Evolutionary conservation across 2,888 invertebrate genomes (phyloP).

Genomic region (Capitulum mitella): DNA sequence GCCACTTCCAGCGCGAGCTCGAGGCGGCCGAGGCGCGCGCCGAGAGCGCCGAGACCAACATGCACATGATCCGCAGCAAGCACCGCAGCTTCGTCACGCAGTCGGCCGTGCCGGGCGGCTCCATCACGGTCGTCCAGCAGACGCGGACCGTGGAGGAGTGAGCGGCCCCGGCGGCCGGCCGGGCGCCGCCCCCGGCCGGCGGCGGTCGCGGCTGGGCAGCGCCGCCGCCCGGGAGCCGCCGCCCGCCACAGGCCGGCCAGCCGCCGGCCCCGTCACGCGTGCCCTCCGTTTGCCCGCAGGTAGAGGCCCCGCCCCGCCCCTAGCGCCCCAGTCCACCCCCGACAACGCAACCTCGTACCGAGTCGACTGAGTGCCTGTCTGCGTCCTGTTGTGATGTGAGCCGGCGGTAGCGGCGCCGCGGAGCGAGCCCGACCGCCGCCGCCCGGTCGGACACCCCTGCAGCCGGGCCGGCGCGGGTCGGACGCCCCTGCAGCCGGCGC

Average conservation of each 20-base stretch:
- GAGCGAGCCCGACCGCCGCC: not conserved
- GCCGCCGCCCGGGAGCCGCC: not conserved
- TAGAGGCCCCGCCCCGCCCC: not conserved
- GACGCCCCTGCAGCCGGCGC: not conserved
- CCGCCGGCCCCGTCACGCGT: not conserved
- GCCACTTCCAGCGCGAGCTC: slow-evolving; percentile 95
- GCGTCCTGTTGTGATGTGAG: not conserved
- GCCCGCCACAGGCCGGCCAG: too few relatives aligned
- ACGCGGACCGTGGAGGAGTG: slow-evolving; percentile 30
- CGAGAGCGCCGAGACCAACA: slow-evolving; percentile 86
- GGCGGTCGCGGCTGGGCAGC: slow-evolving; percentile 11
- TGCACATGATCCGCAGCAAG: slow-evolving; percentile 92
- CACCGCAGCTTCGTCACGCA: slow-evolving; percentile 90
- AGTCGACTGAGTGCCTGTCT: not conserved
- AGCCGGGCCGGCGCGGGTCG: not conserved
- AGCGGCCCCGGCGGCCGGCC: not conserved
- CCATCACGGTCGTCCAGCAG: slow-evolving; percentile 35
- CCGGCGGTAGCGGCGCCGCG: not conserved
- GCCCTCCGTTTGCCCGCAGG: not conserved
- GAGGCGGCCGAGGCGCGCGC: slow-evolving; percentile 97
- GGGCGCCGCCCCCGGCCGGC: not conserved
- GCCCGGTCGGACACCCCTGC: not conserved
- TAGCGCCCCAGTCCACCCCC: not conserved
- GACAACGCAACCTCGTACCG: not conserved
- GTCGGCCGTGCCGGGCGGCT: slow-evolving; percentile 31